phyloP scores from a whole-genome alignment of 2,888 invertebrate species.

The Patella caerulea region DNA sequence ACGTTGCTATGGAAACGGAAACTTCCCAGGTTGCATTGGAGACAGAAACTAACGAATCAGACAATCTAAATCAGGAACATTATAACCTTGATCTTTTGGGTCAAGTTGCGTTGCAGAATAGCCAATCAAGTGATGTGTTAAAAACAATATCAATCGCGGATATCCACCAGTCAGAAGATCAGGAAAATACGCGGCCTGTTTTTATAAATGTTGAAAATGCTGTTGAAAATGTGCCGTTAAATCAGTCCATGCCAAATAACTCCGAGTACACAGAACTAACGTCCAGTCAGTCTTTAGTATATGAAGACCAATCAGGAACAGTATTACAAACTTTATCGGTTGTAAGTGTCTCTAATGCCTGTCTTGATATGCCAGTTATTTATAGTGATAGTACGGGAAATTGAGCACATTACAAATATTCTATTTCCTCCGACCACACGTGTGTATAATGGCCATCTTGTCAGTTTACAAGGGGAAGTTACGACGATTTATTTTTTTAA shows the following conservation, averaged over 20 bases:
- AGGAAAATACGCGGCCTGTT: neutral
- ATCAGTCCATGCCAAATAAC: neutral
- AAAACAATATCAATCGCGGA: neutral
- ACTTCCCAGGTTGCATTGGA: neutral
- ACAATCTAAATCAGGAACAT: neutral
- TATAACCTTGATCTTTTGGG: conserved; percentile 1
- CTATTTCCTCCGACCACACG: too few species aligned
- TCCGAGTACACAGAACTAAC: neutral
- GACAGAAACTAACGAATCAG: conserved; percentile 20
- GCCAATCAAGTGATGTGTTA: neutral
- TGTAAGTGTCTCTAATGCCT: neutral
- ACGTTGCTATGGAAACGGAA: neutral
- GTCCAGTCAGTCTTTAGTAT: neutral
- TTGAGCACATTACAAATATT: too few species aligned
- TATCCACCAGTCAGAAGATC: neutral
- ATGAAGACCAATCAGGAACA: neutral
- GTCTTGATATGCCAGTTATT: neutral
- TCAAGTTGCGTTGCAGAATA: neutral
- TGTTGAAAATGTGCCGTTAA: neutral
- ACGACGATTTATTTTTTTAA: too few species aligned
- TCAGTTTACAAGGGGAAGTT: too few species aligned
- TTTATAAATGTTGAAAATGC: neutral
- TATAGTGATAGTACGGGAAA: neutral
- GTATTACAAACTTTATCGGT: neutral
- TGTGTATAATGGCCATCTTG: too few species aligned